These are phyloP conservation scores for Umimayanthus kanabou DNA, from an alignment of 92 coral and sea anemone genomes.

Conservation along the genomic window DNA sequence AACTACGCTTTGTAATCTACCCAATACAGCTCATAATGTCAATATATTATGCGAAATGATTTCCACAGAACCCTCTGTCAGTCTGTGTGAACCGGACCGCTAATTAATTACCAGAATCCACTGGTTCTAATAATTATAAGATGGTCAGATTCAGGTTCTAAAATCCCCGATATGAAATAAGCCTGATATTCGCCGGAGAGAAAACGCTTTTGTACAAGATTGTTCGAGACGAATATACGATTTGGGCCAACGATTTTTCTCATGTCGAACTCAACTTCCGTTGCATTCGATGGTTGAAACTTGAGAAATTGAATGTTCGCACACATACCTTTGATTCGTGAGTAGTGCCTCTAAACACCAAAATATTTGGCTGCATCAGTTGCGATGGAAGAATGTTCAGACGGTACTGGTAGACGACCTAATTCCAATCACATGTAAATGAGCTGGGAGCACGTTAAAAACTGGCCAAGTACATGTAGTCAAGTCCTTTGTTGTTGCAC, in stretches of 20 bases:
- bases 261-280: constrained; percentile 7
- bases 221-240: not conserved
- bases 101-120: not conserved
- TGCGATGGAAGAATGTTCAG: not conserved
- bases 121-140: not conserved
- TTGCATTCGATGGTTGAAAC: not conserved
- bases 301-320: constrained; percentile 5
- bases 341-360: not conserved
- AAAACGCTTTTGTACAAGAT: not conserved
- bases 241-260: not conserved
- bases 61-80: not conserved
- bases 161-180: not conserved
- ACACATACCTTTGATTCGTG: constrained; percentile 17
- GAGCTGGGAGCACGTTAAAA: constrained; percentile 27
- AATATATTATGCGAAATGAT: not conserved
- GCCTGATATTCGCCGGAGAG: not conserved
- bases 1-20: not conserved
- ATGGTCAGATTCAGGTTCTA: not conserved
- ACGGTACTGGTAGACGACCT: constrained; percentile 5
- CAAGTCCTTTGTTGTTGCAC: constrained; percentile 31
- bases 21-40: not conserved
- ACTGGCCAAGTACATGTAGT: constrained; percentile 14
- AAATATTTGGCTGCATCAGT: not conserved
- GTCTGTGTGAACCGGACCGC: not conserved
- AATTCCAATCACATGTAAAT: constrained; percentile 35